A percentile compares a stretch with the other conserved stretches of the same genome.
phyloP scores from a whole-genome alignment of 2,888 invertebrate species.

The Apotomis capreana region DNA sequence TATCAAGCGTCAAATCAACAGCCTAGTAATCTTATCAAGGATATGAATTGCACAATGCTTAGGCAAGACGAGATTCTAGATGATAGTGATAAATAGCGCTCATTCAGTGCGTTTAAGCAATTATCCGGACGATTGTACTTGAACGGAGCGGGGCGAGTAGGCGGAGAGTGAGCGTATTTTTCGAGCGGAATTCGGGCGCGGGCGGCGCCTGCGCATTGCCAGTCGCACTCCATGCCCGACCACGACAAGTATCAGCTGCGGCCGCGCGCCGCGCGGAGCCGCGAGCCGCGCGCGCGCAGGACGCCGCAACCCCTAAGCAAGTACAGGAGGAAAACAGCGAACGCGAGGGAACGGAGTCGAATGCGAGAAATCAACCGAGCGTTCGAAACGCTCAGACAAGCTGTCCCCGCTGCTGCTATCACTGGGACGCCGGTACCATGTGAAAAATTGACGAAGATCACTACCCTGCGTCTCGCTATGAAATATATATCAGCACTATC shows the following conservation, averaged over 20 bases:
- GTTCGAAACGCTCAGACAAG: conserved; percentile 90
- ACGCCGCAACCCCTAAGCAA: conserved; percentile 91
- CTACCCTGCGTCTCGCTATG: conserved; percentile 93
- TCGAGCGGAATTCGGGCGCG: conserved; percentile 67
- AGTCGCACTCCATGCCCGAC: conserved; percentile 76
- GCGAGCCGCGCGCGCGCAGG: conserved; percentile 83
- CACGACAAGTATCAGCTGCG: conserved; percentile 83
- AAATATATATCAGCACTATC: conserved; percentile 91
- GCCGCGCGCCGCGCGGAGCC: conserved; percentile 77
- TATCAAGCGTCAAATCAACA: conserved; percentile 15
- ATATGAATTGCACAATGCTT: conserved; percentile 24
- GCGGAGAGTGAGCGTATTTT: conserved; percentile 77
- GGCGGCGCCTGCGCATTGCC: conserved; percentile 57
- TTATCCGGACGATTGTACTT: conserved; percentile 64
- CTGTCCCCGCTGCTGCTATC: conserved; percentile 86
- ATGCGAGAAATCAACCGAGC: conserved; percentile 96
- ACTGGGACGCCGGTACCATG: conserved; percentile 82
- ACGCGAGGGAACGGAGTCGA: conserved; percentile 92
- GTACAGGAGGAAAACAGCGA: conserved; percentile 94
- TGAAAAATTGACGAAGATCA: conserved; percentile 95
- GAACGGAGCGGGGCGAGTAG: conserved; percentile 76
- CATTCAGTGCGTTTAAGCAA: conserved; percentile 39
- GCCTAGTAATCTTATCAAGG: conserved; percentile 16
- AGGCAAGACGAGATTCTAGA: conserved; percentile 21
- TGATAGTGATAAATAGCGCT: conserved; percentile 35